phyloP scores from a whole-genome alignment of 2,113 vertebrate genomes.

The Rostratula benghalensis region DNA sequence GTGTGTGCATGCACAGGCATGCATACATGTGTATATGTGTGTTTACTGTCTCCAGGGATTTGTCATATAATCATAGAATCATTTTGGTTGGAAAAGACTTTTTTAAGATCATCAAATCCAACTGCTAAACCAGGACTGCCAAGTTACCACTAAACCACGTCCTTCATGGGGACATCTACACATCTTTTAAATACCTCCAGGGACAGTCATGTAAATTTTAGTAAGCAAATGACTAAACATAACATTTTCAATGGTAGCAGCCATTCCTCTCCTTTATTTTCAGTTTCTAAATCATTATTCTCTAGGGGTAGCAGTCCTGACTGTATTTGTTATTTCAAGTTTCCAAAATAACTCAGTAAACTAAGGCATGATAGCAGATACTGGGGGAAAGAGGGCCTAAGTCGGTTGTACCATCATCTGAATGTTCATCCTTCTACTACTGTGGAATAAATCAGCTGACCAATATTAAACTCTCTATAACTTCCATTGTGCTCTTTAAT shows the following conservation, averaged over 20 bases:
- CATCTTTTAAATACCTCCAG: not conserved
- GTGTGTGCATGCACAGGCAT: not conserved
- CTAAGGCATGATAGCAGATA: not conserved
- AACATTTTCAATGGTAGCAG: not conserved
- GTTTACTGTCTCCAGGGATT: not conserved
- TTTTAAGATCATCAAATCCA: not conserved
- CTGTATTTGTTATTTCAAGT: not conserved
- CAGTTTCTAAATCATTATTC: not conserved
- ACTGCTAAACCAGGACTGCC: not conserved
- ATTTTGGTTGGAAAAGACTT: not conserved
- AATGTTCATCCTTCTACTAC: not conserved
- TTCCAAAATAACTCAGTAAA: not conserved
- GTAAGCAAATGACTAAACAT: not conserved
- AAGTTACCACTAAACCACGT: not conserved
- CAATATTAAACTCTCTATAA: not conserved
- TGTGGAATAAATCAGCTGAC: not conserved
- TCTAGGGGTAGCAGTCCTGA: not conserved
- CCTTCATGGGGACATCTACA: not conserved
- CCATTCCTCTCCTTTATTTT: not conserved
- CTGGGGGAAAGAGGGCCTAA: not conserved
- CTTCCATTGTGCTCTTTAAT: not conserved
- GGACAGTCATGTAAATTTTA: not conserved
- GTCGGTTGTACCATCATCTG: not conserved
- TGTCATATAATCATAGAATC: not conserved
- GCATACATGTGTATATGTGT: accelerated